phyloP scores from a whole-genome alignment of 2,113 vertebrate genomes.

The Ramphastos sulfuratus region DNA sequence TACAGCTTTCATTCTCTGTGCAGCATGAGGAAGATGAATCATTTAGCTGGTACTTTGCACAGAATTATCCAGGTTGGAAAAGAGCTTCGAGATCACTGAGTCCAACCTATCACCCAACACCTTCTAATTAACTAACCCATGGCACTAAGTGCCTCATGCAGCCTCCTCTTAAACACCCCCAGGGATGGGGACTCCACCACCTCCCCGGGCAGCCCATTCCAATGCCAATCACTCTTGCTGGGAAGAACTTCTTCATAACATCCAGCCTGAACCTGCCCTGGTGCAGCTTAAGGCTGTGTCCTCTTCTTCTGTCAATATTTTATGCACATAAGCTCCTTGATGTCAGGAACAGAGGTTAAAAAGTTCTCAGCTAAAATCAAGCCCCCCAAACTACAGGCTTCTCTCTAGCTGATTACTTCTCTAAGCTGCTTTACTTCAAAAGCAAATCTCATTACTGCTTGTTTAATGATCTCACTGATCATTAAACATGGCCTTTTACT shows the following conservation, averaged over 20 bases:
- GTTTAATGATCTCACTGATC: neutral
- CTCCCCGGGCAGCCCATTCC: too few species aligned
- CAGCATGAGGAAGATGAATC: neutral
- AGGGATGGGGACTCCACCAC: too few species aligned
- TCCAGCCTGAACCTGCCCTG: too few species aligned
- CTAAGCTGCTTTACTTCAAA: conserved; percentile 16
- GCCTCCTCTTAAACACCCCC: too few species aligned
- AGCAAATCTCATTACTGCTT: neutral
- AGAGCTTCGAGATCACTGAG: too few species aligned
- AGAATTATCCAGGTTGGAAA: too few species aligned
- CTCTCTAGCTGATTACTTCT: neutral
- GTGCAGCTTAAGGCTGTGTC: too few species aligned
- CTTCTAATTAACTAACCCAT: too few species aligned
- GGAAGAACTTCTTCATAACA: too few species aligned
- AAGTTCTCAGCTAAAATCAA: neutral
- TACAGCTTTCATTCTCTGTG: neutral
- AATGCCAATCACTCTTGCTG: too few species aligned
- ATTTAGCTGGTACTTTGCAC: neutral
- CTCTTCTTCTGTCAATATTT: neutral
- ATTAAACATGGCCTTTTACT: neutral
- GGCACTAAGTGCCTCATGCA: too few species aligned
- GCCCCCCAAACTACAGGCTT: neutral
- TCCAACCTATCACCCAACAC: too few species aligned
- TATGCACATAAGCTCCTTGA: neutral
- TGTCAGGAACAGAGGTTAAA: neutral